Conservation (phyloP, 2,888 invertebrate species). For the Cotesia congregata region DNA sequence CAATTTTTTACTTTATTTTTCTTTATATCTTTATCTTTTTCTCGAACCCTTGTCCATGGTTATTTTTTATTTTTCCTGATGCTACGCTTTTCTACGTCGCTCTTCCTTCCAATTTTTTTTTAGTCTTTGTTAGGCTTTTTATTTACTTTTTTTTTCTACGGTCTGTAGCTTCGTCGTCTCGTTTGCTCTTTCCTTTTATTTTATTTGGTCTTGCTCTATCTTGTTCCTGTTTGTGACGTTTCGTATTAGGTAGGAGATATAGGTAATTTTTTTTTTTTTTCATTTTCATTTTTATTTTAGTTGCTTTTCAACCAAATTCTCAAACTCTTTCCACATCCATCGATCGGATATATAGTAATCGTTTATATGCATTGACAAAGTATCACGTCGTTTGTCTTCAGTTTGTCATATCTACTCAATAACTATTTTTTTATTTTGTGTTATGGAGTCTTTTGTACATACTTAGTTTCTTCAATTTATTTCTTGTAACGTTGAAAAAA, state of each 20-base stretch:
- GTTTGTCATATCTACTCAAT: not conserved
- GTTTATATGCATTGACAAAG: not conserved
- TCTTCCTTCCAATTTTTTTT: slow-evolving; percentile 15
- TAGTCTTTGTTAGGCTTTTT: slow-evolving; percentile 13
- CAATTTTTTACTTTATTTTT: slow-evolving; percentile 20
- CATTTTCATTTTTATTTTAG: slow-evolving; percentile 37
- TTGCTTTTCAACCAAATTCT: slow-evolving; percentile 38
- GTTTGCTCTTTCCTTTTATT: slow-evolving; percentile 39
- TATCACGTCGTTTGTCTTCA: not conserved
- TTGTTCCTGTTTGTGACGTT: slow-evolving; percentile 45
- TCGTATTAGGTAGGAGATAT: slow-evolving; percentile 34
- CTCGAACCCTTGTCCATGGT: not conserved
- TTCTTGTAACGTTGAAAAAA: not conserved
- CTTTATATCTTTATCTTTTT: not conserved
- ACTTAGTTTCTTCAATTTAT: not conserved
- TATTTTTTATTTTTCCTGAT: slow-evolving; percentile 16
- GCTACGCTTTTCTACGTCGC: slow-evolving; percentile 6
- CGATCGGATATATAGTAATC: not conserved
- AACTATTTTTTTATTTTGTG: not conserved
- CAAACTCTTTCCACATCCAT: not conserved
- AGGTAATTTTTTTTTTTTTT: slow-evolving; percentile 34
- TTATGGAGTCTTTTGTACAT: not conserved
- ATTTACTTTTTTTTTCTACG: slow-evolving; percentile 40
- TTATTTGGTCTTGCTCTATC: slow-evolving; percentile 46
- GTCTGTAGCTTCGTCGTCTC: slow-evolving; percentile 44